Evolutionary conservation across 1,140 invertebrate species (phyloP).

Genomic region (Nasonia vitripennis): DNA sequence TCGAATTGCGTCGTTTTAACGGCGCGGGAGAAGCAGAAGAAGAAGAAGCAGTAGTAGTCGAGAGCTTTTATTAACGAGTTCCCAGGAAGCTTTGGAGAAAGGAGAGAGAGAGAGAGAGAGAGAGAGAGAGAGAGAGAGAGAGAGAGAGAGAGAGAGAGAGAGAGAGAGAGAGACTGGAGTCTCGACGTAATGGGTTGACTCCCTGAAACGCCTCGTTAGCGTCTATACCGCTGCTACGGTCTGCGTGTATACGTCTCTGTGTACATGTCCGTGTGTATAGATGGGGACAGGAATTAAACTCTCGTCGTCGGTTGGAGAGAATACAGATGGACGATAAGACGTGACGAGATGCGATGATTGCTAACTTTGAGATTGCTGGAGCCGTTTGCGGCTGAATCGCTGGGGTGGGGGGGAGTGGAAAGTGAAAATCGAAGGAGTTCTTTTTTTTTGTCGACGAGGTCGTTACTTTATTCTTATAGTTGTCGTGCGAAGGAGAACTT

Average conservation of each 20-base stretch:
- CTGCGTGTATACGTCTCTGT: background rate
- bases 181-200: conserved; percentile 11
- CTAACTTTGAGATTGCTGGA: background rate
- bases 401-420: background rate
- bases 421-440: background rate
- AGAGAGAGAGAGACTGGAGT: conserved; percentile 4
- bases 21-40: background rate
- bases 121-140: background rate
- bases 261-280: background rate
- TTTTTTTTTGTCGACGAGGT: background rate
- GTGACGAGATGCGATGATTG: conserved; percentile 8
- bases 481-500: too few species aligned
- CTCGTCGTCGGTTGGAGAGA: background rate
- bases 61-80: conserved; percentile 40
- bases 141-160: conserved; percentile 10
- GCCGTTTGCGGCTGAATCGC: background rate
- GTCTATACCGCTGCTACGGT: background rate
- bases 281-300: conserved; percentile 30
- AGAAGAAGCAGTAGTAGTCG: background rate
- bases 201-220: conserved; percentile 17
- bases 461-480: too few species aligned
- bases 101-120: conserved; percentile 1
- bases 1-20: conserved; percentile 4
- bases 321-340: conserved; percentile 18
- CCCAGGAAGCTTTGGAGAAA: background rate